These are phyloP conservation scores for Rhopalosiphum maidis DNA, from an alignment of 1,140 invertebrate species.

Conservation along the genomic window DNA sequence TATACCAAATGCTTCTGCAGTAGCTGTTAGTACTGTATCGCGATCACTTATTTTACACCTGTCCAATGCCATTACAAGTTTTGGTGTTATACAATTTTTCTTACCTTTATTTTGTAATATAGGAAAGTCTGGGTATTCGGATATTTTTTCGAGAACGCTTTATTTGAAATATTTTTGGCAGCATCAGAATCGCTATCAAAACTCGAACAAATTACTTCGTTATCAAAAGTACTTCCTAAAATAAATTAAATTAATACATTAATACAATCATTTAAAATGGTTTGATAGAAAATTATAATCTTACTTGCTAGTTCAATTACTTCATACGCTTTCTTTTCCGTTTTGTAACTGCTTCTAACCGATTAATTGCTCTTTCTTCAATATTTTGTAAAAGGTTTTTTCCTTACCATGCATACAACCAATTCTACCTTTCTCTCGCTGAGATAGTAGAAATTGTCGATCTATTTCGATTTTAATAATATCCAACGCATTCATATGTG, in stretches of 20 bases:
- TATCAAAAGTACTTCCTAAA: not conserved
- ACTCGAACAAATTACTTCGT: not conserved
- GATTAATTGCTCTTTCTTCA: not conserved
- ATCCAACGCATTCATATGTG: no score
- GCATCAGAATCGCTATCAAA: not conserved
- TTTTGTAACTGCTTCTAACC: not conserved
- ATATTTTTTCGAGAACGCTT: not conserved
- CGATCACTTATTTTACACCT: not conserved
- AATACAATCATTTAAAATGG: not conserved
- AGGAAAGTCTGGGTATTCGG: no score
- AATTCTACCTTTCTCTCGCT: no score
- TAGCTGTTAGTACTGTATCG: not conserved
- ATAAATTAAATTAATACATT: not conserved
- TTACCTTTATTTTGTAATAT: no score
- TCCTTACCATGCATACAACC: no score
- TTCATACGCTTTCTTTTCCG: not conserved
- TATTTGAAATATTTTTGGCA: not conserved
- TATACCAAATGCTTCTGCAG: not conserved
- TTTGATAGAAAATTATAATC: not conserved
- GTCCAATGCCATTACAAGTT: not conserved
- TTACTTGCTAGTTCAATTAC: not conserved
- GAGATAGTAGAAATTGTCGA: no score
- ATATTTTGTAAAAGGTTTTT: constrained; percentile 9
- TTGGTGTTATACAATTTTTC: not conserved
- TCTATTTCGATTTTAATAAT: no score